phyloP scores from a whole-genome alignment of 2,797 vertebrate species.

The Cyprinella venusta region DNA sequence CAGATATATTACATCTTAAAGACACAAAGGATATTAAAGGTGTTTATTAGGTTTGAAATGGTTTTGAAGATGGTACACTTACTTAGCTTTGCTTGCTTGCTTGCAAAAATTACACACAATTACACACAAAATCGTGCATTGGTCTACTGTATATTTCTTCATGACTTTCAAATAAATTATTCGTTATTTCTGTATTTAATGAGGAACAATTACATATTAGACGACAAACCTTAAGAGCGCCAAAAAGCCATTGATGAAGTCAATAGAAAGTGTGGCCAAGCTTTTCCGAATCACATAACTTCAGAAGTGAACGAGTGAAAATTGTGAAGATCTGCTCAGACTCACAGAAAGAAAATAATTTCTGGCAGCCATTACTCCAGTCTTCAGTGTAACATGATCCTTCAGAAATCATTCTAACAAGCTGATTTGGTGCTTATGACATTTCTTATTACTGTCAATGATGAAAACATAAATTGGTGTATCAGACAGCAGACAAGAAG shows the following conservation, averaged over 20 bases:
- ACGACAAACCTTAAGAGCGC: background rate
- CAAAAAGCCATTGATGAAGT: background rate
- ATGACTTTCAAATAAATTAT: background rate
- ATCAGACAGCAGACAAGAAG: constrained; percentile 7
- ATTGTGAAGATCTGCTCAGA: background rate
- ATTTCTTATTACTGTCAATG: background rate
- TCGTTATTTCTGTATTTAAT: background rate
- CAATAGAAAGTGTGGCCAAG: background rate
- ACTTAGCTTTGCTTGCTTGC: background rate
- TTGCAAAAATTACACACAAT: background rate
- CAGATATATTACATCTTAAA: background rate
- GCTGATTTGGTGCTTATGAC: background rate
- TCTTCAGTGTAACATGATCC: background rate
- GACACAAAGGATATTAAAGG: background rate
- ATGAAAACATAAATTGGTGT: background rate
- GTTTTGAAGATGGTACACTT: background rate
- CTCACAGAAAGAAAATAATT: background rate
- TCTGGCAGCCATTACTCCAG: background rate
- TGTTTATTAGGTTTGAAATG: background rate
- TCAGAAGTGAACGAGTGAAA: background rate
- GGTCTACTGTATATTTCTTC: background rate
- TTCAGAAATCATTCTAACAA: background rate
- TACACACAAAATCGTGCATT: background rate
- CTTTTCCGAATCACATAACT: background rate
- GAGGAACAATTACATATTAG: background rate